phyloP scores from a whole-genome alignment of 2,797 vertebrate genomes.

The Kryptopterus vitreolus region DNA sequence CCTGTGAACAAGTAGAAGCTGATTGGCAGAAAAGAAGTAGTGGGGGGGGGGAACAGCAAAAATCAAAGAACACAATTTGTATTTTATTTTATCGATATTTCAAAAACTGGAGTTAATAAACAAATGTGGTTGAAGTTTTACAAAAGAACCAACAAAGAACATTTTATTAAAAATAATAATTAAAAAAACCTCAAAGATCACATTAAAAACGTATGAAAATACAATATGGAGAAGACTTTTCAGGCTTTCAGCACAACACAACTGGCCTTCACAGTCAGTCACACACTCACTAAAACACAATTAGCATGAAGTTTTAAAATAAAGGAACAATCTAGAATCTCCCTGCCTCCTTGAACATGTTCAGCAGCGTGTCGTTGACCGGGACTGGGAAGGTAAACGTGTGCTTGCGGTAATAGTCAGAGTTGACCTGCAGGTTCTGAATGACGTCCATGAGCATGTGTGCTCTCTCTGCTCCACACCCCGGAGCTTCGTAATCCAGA shows the following conservation, averaged over 20 bases:
- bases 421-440: constrained; percentile 80
- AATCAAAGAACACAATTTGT: fast-evolving
- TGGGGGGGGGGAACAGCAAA: too few relatives aligned
- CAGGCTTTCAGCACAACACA: neutral
- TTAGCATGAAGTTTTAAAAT: neutral
- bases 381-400: constrained; percentile 81
- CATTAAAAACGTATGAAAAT: neutral
- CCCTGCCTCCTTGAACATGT: constrained; percentile 76
- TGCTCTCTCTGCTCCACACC: constrained; percentile 83
- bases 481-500: constrained; percentile 83
- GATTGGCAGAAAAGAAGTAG: neutral
- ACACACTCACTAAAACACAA: neutral
- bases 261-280: neutral
- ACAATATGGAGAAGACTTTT: neutral
- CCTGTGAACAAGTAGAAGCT: too few relatives aligned
- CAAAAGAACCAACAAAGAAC: neutral
- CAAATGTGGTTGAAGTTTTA: neutral
- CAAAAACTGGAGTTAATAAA: neutral
- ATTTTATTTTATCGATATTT: neutral
- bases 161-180: neutral
- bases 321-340: constrained; percentile 53
- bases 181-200: neutral
- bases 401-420: constrained; percentile 75
- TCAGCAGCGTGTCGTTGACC: constrained; percentile 77
- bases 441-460: constrained; percentile 89